Percentiles rank a stretch among this genome's conserved stretches.
phyloP scores from a whole-genome alignment of 2,797 vertebrate species.

The Ceryle rudis region DNA sequence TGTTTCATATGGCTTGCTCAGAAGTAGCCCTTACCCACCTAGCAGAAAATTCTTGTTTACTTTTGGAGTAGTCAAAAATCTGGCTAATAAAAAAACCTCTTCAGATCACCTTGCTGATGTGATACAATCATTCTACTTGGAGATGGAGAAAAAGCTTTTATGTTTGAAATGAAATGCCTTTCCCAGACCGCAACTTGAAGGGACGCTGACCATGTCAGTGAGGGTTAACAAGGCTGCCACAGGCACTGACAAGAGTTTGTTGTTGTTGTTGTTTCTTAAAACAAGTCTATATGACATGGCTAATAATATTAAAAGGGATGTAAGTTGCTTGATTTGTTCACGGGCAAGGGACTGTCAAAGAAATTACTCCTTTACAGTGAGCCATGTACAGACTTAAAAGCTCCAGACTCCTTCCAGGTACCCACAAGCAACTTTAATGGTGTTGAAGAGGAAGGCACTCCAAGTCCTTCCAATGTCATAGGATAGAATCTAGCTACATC shows the following conservation, averaged over 20 bases:
- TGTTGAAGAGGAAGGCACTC: neutral
- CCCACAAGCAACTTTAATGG: neutral
- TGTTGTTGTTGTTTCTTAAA: neutral
- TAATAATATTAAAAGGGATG: neutral
- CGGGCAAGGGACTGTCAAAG: neutral
- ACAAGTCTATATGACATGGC: neutral
- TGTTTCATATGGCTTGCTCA: neutral
- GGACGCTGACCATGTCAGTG: fast-evolving
- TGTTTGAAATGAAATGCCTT: neutral
- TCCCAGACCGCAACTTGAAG: neutral
- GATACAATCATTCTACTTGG: neutral
- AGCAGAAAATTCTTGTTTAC: neutral
- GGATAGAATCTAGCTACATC: neutral
- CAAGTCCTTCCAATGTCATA: neutral
- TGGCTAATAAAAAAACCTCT: neutral
- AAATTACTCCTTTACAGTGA: neutral
- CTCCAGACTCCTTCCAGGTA: neutral
- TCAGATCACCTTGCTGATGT: neutral
- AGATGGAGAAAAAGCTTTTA: neutral
- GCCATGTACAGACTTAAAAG: neutral
- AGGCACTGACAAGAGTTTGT: neutral
- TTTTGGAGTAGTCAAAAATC: neutral
- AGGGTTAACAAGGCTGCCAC: neutral
- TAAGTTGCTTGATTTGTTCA: neutral
- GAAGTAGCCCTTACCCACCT: neutral